Base-by-base conservation (phyloP, 2,888 invertebrate genomes). In the Drosophila quinaria region DNA sequence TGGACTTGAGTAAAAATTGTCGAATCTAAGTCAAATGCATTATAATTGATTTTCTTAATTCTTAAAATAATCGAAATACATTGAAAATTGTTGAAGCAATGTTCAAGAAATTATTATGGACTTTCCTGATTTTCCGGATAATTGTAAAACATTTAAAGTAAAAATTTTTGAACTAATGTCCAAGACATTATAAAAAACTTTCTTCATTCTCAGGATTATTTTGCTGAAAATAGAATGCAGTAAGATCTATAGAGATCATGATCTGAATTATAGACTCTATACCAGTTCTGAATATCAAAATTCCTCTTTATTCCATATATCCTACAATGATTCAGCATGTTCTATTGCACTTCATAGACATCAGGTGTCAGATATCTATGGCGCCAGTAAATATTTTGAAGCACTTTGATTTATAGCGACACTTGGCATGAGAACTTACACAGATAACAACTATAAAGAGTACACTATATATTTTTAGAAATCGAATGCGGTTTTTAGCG, bases 341-440 rank as follows among this genome's bases (percentile, higher is more conserved):
- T 50, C 13, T 29, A 31, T 31, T 9, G 44, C 22, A 37, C 15
- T 25, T 22, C 35, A 29, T 33, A 50, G 37, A 44, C 33, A 60
- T 50, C 65, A 66, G 76, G 31, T 61, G 54, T 17, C 46, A 33
- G 46, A 47, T 74, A 37, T 61, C 54, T 17, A n/a, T 55, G 61
- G 70, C 55, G 74, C 54, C 74, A 55, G 2, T 8, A 25, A 63
- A 44, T 11, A 11, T 41, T 15, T 39, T 13, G 9, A 42, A 25
- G 39, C 29, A 39, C 62, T 63, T 50, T 59, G 60, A 56, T 60
- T 46, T 60, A 22, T 35, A 29, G 64, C 64, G 70, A 58, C 61
- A 11, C 10, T 60, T 64, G 35, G 13, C 35, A 39, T 33, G 51
- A 25, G 15, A 52, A 25, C 46, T n/a, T 15, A 29, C 50, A 15